Percentiles rank a stretch among this genome's conserved stretches.
Conservation (phyloP, 2,888 invertebrate genomes). For the Sarcophaga carnaria region DNA sequence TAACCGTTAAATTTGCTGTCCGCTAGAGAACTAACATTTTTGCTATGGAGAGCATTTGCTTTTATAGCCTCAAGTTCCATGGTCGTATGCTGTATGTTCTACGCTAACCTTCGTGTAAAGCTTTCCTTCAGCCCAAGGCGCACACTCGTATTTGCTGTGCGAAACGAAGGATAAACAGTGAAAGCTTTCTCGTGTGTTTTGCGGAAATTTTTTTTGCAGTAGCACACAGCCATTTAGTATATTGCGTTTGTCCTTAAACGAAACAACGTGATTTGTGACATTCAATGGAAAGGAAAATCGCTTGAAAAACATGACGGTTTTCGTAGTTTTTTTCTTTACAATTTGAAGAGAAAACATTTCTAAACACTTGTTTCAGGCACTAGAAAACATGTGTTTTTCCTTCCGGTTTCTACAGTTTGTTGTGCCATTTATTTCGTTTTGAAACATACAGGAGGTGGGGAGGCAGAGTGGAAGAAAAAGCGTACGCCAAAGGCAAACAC, state of each 20-base stretch:
- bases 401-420: conserved; percentile 46
- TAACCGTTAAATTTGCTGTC: conserved; percentile 52
- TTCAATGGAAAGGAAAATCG: conserved; percentile 33
- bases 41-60: conserved; percentile 34
- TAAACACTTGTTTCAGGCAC: conserved; percentile 14
- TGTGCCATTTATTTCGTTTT: conserved; percentile 38
- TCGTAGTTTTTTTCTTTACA: neutral
- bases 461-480: neutral
- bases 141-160: conserved; percentile 44
- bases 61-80: conserved; percentile 61
- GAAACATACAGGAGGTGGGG: neutral
- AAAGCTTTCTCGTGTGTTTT: conserved; percentile 16
- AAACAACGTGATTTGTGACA: conserved; percentile 70
- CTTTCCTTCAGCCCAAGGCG: conserved; percentile 33
- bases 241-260: conserved; percentile 65
- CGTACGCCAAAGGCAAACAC: conserved; percentile 33
- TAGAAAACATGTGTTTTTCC: conserved; percentile 50
- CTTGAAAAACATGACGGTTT: conserved; percentile 33
- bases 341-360: conserved; percentile 16
- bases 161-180: conserved; percentile 15
- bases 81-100: conserved; percentile 39
- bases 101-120: conserved; percentile 64
- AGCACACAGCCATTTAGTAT: conserved; percentile 43
- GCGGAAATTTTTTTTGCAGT: neutral
- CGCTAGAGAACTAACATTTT: conserved; percentile 60